Conservation (phyloP, 2,888 invertebrate genomes). For the Scaeva pyrastri region DNA sequence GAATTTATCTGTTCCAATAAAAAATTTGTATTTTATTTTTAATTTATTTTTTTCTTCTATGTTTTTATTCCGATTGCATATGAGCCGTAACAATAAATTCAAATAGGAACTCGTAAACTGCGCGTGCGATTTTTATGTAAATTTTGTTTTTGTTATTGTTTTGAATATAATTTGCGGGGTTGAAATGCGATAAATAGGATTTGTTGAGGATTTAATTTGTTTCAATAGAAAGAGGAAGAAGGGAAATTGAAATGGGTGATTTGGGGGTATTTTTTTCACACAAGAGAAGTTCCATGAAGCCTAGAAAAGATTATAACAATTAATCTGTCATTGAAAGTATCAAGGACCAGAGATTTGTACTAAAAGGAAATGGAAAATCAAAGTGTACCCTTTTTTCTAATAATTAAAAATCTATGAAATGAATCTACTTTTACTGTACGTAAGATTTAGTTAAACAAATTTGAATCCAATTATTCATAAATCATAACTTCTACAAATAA, state of each 20-base stretch:
- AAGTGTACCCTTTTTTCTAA: too few species aligned
- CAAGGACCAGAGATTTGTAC: too few species aligned
- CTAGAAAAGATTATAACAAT: too few species aligned
- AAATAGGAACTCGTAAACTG: constrained; percentile 42
- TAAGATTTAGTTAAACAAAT: too few species aligned
- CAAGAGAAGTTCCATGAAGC: too few species aligned
- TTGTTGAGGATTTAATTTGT: neutral
- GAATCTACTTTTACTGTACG: too few species aligned
- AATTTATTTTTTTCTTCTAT: constrained; percentile 13
- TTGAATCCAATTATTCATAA: too few species aligned
- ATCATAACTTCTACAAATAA: too few species aligned
- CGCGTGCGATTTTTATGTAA: constrained; percentile 40
- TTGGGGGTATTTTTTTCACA: too few species aligned
- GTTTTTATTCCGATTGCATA: constrained; percentile 53
- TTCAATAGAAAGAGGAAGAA: neutral
- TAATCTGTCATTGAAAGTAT: too few species aligned
- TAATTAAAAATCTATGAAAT: too few species aligned
- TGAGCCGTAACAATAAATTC: constrained; percentile 38
- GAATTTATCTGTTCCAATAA: constrained; percentile 48
- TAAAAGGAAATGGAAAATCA: too few species aligned
- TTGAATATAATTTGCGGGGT: neutral
- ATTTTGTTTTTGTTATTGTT: constrained; percentile 7
- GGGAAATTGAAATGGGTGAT: neutral
- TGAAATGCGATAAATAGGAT: neutral
- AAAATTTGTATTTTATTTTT: constrained; percentile 37